Percentiles rank a stretch among this genome's conserved stretches.
Evolutionary conservation across 2,888 invertebrate genomes (phyloP).

Genomic region (Yponomeuta evonymella): DNA sequence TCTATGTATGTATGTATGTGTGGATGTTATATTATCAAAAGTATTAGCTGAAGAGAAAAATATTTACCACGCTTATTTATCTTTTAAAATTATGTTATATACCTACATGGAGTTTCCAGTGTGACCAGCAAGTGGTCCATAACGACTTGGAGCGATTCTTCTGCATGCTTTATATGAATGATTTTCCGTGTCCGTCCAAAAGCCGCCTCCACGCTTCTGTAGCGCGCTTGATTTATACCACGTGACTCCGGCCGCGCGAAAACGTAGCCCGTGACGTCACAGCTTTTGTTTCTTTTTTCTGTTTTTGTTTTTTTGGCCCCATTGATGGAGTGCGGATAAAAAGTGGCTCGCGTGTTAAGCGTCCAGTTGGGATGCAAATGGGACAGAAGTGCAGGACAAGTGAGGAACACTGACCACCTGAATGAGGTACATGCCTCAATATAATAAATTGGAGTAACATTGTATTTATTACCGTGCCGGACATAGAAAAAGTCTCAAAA

Average conservation of each 20-base stretch:
- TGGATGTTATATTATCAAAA: no score
- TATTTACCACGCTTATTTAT: no score
- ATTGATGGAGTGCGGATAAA: conserved; percentile 71
- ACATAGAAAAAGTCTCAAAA: no score
- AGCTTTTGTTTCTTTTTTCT: conserved; percentile 46
- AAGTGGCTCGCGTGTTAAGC: conserved; percentile 58
- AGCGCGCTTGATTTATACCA: conserved; percentile 63
- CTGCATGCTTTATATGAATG: neutral
- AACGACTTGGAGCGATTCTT: neutral
- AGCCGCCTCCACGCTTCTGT: conserved; percentile 64
- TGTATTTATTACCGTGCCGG: no score
- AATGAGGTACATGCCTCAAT: no score
- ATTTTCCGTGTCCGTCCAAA: conserved; percentile 24
- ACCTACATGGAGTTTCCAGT: no score
- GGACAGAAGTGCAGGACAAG: neutral
- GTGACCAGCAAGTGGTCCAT: no score
- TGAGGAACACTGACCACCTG: neutral
- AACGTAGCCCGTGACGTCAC: conserved; percentile 72
- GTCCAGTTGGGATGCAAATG: conserved; percentile 24
- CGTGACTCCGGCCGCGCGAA: conserved; percentile 53
- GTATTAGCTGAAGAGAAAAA: no score
- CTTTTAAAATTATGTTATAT: no score
- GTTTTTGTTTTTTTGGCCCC: conserved; percentile 55
- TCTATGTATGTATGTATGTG: no score
- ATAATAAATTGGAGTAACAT: no score